These are phyloP conservation scores for Thaleichthys pacificus DNA, from an alignment of 2,797 vertebrate species.

Conservation along the genomic window DNA sequence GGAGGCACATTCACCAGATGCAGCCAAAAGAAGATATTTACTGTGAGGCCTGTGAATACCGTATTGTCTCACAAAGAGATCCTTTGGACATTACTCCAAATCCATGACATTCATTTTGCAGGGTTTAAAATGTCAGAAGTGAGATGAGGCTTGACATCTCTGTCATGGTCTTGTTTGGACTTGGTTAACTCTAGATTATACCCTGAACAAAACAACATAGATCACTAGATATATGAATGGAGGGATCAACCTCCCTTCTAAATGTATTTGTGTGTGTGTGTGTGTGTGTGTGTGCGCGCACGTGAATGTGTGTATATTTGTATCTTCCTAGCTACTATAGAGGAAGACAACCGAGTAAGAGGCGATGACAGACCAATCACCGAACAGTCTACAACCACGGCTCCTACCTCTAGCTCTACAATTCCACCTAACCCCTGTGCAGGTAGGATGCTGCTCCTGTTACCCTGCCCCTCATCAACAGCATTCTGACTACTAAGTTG, in stretches of 20 bases:
- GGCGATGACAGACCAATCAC: conserved; percentile 45
- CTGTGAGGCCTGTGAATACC: not conserved
- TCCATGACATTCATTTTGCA: not conserved
- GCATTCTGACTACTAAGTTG: conserved; percentile 28
- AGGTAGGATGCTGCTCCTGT: conserved; percentile 36
- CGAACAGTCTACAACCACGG: conserved; percentile 18
- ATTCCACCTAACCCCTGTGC: conserved; percentile 43
- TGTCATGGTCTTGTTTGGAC: not conserved
- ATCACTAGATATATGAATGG: not conserved
- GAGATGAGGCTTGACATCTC: not conserved
- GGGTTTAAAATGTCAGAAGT: not conserved
- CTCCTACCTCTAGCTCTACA: conserved; percentile 19
- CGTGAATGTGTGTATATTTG: conserved; percentile 6
- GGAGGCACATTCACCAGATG: conserved; percentile 33
- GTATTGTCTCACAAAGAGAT: not conserved
- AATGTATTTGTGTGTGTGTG: not conserved
- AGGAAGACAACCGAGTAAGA: conserved; percentile 63
- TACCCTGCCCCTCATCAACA: conserved; percentile 6
- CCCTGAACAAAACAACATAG: not conserved
- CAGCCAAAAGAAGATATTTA: not conserved
- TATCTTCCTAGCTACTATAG: conserved; percentile 56
- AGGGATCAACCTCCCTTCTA: not conserved
- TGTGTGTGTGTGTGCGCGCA: not conserved
- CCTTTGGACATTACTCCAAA: not conserved
- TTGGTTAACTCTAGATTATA: not conserved